Conservation (phyloP, 2,797 vertebrate genomes). For the Phrynocephalus guinanensis region DNA sequence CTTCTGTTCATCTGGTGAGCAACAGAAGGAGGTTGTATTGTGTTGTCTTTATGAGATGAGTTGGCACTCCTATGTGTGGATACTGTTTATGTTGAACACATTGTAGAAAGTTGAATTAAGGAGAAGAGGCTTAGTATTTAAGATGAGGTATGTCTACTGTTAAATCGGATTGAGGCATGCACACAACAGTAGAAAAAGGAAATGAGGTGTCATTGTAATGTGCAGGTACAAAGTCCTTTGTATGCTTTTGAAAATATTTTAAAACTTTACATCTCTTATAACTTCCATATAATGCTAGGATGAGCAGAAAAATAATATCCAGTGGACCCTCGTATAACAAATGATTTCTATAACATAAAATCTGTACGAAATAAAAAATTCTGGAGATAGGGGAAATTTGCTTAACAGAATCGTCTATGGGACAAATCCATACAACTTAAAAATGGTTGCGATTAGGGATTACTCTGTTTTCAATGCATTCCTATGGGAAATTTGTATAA, state of each 20-base stretch:
- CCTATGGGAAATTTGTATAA: no score
- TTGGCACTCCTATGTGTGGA: not conserved
- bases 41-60: conserved; percentile 16
- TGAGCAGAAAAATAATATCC: not conserved
- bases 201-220: not conserved
- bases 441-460: no score
- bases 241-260: not conserved
- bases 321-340: no score
- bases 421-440: no score
- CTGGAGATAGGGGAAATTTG: no score
- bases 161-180: not conserved
- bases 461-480: no score
- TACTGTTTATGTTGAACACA: not conserved
- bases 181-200: not conserved
- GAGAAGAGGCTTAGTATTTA: conserved; percentile 18
- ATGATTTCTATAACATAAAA: no score
- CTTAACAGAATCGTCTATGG: no score
- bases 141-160: not conserved
- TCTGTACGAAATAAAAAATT: no score
- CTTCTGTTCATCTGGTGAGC: conserved; percentile 4
- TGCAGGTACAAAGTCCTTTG: not conserved
- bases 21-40: conserved; percentile 26
- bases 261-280: not conserved
- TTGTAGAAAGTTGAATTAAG: conserved; percentile 28
- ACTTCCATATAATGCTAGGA: not conserved